These are phyloP conservation scores for Elgonia sp. DNA, from an alignment of 2,888 invertebrate genomes.

Conservation along the genomic window DNA sequence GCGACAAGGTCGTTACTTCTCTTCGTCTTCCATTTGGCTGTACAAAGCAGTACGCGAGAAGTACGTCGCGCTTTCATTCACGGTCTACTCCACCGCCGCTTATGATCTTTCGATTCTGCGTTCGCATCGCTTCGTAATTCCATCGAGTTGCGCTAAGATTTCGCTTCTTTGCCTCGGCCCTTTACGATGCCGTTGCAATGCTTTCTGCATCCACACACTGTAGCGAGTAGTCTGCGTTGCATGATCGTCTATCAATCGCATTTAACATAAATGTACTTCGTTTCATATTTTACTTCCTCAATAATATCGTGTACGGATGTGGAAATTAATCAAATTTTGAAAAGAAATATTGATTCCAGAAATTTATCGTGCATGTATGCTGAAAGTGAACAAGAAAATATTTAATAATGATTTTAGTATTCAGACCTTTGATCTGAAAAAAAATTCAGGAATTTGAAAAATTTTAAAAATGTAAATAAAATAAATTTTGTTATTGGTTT, in stretches of 20 bases:
- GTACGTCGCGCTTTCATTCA: constrained; percentile 62
- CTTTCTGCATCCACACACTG: not conserved
- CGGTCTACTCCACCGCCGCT: constrained; percentile 50
- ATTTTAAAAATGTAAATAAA: too few species aligned
- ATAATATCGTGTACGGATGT: not conserved
- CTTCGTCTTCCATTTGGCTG: constrained; percentile 64
- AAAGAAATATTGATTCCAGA: not conserved
- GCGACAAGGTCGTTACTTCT: constrained; percentile 72
- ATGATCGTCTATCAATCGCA: constrained; percentile 10
- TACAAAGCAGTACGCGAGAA: constrained; percentile 62
- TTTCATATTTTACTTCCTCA: constrained; percentile 6
- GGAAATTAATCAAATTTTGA: not conserved
- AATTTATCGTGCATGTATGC: not conserved
- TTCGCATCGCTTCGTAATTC: constrained; percentile 45
- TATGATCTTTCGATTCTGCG: constrained; percentile 55
- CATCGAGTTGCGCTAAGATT: constrained; percentile 12
- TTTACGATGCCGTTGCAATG: constrained; percentile 6
- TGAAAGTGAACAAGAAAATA: not conserved
- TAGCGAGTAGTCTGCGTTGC: not conserved
- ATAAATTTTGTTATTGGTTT: too few species aligned
- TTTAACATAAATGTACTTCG: constrained; percentile 8
- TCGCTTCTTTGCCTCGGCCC: constrained; percentile 8
- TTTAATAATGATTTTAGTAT: not conserved
- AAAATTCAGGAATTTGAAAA: too few species aligned
- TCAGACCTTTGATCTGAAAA: not conserved